phyloP scores from a whole-genome alignment of 1,140 invertebrate genomes.

The Apis dorsata region DNA sequence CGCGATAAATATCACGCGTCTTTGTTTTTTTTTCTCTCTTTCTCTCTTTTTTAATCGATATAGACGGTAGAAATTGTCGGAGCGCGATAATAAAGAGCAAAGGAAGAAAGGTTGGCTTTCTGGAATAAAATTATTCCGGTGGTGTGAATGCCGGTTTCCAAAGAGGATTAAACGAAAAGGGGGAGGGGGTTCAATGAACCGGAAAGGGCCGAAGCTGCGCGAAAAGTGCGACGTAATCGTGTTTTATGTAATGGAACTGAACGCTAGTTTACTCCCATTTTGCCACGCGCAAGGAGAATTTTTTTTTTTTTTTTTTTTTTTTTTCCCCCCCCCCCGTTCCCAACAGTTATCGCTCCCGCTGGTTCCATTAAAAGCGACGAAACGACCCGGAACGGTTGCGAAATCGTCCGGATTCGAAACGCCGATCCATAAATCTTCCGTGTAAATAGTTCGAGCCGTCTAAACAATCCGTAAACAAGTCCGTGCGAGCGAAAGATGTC shows the following conservation, averaged over 20 bases:
- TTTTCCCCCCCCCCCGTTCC: not conserved
- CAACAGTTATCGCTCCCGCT: not conserved
- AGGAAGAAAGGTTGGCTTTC: not conserved
- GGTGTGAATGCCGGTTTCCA: constrained; percentile 3
- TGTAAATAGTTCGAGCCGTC: not conserved
- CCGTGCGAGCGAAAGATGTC: not conserved
- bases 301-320: not conserved
- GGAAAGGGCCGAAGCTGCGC: constrained; percentile 8
- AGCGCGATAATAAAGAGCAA: too few relatives aligned
- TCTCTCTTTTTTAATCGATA: too few relatives aligned
- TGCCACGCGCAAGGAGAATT: not conserved
- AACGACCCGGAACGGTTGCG: not conserved
- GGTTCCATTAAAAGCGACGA: constrained; percentile 15
- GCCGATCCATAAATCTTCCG: not conserved
- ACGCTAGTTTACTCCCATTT: constrained; percentile 22
- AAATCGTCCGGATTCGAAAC: not conserved
- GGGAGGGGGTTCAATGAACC: constrained; percentile 24
- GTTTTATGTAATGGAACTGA: constrained; percentile 30
- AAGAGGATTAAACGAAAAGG: constrained; percentile 23
- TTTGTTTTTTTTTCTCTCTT: too few relatives aligned
- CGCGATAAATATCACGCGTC: too few relatives aligned
- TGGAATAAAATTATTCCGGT: not conserved
- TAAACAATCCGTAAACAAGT: not conserved
- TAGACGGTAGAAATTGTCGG: too few relatives aligned
- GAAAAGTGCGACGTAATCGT: constrained; percentile 27